A percentile compares a stretch with the other conserved stretches of the same genome.
phyloP scores from a whole-genome alignment of 2,888 invertebrate genomes.

The Lithophane ornitopus region DNA sequence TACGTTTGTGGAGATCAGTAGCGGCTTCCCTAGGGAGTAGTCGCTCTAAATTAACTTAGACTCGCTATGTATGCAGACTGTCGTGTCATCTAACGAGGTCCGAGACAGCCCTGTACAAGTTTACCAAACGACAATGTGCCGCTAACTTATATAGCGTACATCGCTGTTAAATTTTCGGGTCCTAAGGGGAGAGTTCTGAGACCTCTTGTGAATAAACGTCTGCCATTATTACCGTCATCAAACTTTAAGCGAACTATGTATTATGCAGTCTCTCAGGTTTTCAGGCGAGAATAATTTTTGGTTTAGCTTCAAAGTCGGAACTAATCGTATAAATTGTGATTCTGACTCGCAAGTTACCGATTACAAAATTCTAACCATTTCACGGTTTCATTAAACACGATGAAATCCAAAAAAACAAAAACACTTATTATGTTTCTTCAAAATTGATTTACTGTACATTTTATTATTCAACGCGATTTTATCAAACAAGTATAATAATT shows the following conservation, averaged over 20 bases:
- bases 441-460: slow-evolving; percentile 58
- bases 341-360: neutral
- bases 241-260: slow-evolving; percentile 56
- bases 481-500: slow-evolving; percentile 66
- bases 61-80: slow-evolving; percentile 88
- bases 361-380: neutral
- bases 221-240: slow-evolving; percentile 57
- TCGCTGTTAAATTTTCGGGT: slow-evolving; percentile 72
- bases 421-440: slow-evolving; percentile 28
- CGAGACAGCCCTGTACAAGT: slow-evolving; percentile 78
- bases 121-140: slow-evolving; percentile 73
- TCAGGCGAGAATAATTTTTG: slow-evolving; percentile 22
- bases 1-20: slow-evolving; percentile 81
- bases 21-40: slow-evolving; percentile 76
- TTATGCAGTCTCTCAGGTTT: slow-evolving; percentile 42
- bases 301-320: slow-evolving; percentile 13
- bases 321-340: slow-evolving; percentile 18
- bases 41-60: slow-evolving; percentile 88
- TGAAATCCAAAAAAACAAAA: slow-evolving; percentile 33
- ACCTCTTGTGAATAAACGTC: slow-evolving; percentile 59
- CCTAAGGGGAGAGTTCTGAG: slow-evolving; percentile 59
- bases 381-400: neutral
- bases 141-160: slow-evolving; percentile 70
- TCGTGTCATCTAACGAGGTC: slow-evolving; percentile 84
- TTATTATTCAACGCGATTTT: slow-evolving; percentile 62